These are phyloP conservation scores for Gopherus flavomarginatus DNA, from an alignment of 2,113 vertebrate species.

Conservation along the genomic window DNA sequence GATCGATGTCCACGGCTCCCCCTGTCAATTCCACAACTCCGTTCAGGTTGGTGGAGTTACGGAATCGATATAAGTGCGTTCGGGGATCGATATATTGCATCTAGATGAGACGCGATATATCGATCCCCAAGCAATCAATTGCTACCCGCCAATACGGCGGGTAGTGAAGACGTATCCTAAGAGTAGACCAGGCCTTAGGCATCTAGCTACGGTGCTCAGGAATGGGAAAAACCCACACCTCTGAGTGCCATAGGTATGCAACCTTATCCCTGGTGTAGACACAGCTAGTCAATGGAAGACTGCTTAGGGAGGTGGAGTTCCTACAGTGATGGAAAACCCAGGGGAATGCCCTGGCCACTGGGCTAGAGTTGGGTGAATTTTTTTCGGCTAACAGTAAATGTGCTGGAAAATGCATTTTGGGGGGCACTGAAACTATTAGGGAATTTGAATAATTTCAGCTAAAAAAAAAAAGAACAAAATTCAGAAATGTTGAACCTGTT, in stretches of 20 bases:
- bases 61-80: too few species aligned
- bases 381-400: background rate
- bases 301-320: background rate
- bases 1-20: too few species aligned
- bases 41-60: too few species aligned
- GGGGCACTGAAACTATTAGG: background rate
- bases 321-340: background rate
- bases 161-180: background rate
- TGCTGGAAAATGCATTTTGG: background rate
- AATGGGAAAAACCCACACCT: background rate
- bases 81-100: too few species aligned
- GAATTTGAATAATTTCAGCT: background rate
- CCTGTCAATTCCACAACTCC: too few species aligned
- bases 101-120: too few species aligned
- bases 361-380: background rate
- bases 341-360: too few species aligned
- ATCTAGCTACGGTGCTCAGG: background rate
- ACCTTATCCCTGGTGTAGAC: background rate
- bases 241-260: background rate
- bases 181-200: background rate
- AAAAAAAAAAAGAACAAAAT: background rate
- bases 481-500: background rate
- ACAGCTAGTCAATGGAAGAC: background rate
- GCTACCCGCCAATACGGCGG: too few species aligned
- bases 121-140: too few species aligned